Conservation (phyloP, 2,113 vertebrate genomes). For the Engraulis encrasicolus region DNA sequence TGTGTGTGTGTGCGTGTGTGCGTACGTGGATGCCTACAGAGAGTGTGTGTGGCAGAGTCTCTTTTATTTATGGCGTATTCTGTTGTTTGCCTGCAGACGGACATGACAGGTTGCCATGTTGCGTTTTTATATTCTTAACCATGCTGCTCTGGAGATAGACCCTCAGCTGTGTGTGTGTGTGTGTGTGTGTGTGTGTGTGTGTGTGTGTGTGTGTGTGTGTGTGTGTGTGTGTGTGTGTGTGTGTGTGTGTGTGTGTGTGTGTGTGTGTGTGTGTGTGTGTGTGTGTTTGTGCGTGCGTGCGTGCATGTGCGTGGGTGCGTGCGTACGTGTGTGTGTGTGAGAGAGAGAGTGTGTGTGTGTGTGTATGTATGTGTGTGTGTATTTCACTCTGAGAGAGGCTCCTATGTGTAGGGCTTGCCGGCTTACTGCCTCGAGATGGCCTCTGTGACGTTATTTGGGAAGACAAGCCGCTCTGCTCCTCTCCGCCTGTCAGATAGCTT, state of each 20-base stretch:
- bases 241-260: constrained; percentile 36
- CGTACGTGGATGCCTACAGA: background rate
- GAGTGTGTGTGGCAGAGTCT: background rate
- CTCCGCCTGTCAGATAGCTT: constrained; percentile 38
- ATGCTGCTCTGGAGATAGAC: too few relatives aligned
- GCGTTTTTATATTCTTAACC: constrained; percentile 64
- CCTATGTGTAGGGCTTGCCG: constrained; percentile 59
- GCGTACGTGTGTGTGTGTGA: too few relatives aligned
- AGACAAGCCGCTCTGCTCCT: constrained; percentile 63
- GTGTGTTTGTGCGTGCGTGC: too few relatives aligned
- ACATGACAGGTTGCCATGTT: constrained; percentile 43
- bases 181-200: too few relatives aligned
- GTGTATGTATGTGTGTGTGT: too few relatives aligned
- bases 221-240: too few relatives aligned
- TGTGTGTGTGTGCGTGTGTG: background rate
- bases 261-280: too few relatives aligned
- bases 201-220: too few relatives aligned
- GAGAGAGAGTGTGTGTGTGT: too few relatives aligned
- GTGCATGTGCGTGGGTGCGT: constrained; percentile 47
- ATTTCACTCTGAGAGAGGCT: too few relatives aligned
- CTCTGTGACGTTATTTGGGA: constrained; percentile 61
- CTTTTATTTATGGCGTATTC: constrained; percentile 26
- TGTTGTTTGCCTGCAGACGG: constrained; percentile 37
- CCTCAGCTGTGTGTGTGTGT: constrained; percentile 49
- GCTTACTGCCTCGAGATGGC: constrained; percentile 57